Base-by-base conservation (phyloP, 2,888 invertebrate species). In the Sclerodermus sp. region DNA sequence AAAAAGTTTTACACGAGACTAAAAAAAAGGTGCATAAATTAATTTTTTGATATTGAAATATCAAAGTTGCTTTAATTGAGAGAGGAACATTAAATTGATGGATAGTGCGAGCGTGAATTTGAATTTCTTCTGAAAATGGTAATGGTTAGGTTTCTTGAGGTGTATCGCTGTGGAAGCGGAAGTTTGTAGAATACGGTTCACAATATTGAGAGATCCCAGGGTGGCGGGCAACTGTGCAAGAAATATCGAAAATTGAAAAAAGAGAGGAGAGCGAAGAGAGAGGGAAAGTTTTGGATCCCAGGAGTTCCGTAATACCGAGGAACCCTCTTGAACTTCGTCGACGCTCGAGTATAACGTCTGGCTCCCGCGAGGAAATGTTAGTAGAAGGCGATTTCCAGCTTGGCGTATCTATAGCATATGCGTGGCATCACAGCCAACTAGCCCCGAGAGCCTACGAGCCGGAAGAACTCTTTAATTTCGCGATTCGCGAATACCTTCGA, bases 291-390 rank as follows among this genome's bases (percentile, higher is more conserved):
- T 13, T 30, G 18, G 12, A 32, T 52, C 45, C 16, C 23, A 13
- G 42, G 49, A 48, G 31, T 51, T 45, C 39, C 39, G 49, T 49
- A 45, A 15, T 32, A 29, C 44, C 49, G 41, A 49, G 43, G 37
- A 23, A 23, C 23, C 9, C 14, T 14, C 34, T 10, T 14, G 37
- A 58, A 47, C 34, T 58, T 54, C 15, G 39, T 42, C 44, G 42
- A 38, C 40, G 37, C 49, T 45, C 45, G 34, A 40, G 44, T 55
- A 56, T 54, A 54, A 61, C 51, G 52, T 45, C 45, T 36, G 42
- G 41, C 45, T 45, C 45, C 49, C 52, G n/a, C 29, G 56, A 38
- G 56, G 43, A 42, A 51, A 50, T 36, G 18, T 58, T 53, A 41
- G 45, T 37, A 42, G 47, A 46, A 40, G 45, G 36, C 42, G 57